Evolutionary conservation across 2,888 invertebrate species (phyloP).

Genomic region (Oeneis ivallda): DNA sequence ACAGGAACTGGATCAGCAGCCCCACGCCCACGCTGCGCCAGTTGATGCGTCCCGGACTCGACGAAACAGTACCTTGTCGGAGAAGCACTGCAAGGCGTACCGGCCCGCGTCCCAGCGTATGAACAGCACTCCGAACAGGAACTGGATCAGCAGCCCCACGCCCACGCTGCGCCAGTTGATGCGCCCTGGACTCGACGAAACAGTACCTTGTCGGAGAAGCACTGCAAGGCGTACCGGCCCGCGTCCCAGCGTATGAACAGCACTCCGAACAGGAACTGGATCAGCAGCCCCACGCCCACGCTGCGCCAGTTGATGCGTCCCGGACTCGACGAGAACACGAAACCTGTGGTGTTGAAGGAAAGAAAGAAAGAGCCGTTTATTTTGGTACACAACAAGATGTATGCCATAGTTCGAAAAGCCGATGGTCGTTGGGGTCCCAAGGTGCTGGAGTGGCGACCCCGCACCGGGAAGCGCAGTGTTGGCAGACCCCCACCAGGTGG

Average conservation of each 20-base stretch:
- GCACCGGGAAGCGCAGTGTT: too few species aligned
- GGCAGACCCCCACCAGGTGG: too few species aligned
- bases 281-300: constrained; percentile 88
- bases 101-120: constrained; percentile 92
- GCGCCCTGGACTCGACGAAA: constrained; percentile 73
- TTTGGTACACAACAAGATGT: too few species aligned
- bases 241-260: constrained; percentile 92
- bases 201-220: constrained; percentile 86
- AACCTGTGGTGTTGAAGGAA: constrained; percentile 49
- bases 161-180: constrained; percentile 91
- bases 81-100: constrained; percentile 85
- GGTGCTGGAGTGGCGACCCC: too few species aligned
- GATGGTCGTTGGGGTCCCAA: too few species aligned
- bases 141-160: constrained; percentile 91
- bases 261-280: constrained; percentile 93
- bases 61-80: constrained; percentile 84
- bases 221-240: constrained; percentile 87
- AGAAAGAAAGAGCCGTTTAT: not conserved
- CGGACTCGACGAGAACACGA: constrained; percentile 68
- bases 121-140: constrained; percentile 90
- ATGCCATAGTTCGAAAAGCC: too few species aligned
- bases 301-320: constrained; percentile 88
- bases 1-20: constrained; percentile 89
- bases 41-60: constrained; percentile 80
- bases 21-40: constrained; percentile 93